These are phyloP conservation scores for Silurus meridionalis DNA, from an alignment of 2,113 vertebrate genomes.

Conservation along the genomic window DNA sequence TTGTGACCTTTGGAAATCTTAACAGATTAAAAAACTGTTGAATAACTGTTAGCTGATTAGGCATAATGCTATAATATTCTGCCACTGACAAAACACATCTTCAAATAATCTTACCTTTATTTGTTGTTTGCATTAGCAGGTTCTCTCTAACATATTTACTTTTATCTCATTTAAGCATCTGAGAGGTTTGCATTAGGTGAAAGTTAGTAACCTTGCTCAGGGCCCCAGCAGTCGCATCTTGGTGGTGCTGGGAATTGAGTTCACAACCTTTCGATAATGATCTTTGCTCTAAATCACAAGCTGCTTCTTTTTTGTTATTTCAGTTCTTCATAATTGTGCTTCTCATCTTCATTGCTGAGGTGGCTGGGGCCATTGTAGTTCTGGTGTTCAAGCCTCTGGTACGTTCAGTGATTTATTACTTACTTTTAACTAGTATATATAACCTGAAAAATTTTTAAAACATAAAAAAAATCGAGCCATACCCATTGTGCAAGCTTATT, in stretches of 20 bases:
- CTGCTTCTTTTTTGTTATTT: not conserved
- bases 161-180: too few relatives aligned
- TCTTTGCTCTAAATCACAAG: not conserved
- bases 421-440: not conserved
- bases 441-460: not conserved
- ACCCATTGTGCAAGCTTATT: not conserved
- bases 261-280: not conserved
- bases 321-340: constrained; percentile 53
- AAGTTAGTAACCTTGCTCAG: too few relatives aligned
- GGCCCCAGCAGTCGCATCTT: too few relatives aligned
- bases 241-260: too few relatives aligned
- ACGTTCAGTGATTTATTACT: not conserved
- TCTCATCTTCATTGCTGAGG: constrained; percentile 51
- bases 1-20: not conserved
- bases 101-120: not conserved
- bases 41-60: not conserved
- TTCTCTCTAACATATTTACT: not conserved
- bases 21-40: not conserved
- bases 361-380: constrained; percentile 41
- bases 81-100: not conserved
- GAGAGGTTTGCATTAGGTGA: too few relatives aligned
- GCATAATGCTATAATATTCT: not conserved
- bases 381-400: constrained; percentile 48
- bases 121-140: not conserved
- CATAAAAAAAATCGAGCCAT: not conserved